Evolutionary conservation across 1,140 invertebrate genomes (phyloP), one percentile per base, ranked within the genome.

Genomic region (Drosophila pseudoananassae): DNA sequence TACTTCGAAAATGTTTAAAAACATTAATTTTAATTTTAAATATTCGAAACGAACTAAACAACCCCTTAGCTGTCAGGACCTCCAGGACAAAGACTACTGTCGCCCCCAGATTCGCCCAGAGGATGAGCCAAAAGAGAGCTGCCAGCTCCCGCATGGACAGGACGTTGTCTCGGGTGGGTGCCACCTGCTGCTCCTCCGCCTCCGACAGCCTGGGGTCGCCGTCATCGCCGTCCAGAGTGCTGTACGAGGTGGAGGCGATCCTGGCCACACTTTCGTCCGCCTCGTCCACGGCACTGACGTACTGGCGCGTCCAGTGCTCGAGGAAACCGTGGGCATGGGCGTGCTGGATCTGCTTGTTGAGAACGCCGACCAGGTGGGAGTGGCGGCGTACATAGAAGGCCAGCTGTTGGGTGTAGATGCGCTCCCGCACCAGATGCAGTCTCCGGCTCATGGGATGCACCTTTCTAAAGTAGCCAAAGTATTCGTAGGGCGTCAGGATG

Each of bases 381-480:
- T 87, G 74, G 0, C 71, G 76, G 0, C 87, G 61, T 55, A 90
- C 82, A 72, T 90, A 87, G 59, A 90, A 88, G 15, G 82, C 52
- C 51, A 90, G 15, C 47, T 90, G 88, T 43, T 90, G 87, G 1
- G 82, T 90, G n/a, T 78, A 81, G 31, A 90, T 78, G 8, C 87
- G 87, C 14, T 90, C 87, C 4, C 65, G 33, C 0, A 90, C 88
- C 59, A 90, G 7, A 27, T 90, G 87, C 65, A 90, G 38, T 0
- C 57, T 53, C 0, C 75, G 76, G 50, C 76, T 88, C 71, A 76
- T 76, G 4, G 78, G 49, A 38, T 88, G 75, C 47, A 88, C 78
- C 38, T 87, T 90, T 40, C 87, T 68, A 49, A 80, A 90, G 63
- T 90, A 90, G 0, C 88, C 88, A 25, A 81, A 90, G 50, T 90